Percentiles rank a stretch among this genome's conserved stretches.
phyloP scores from a whole-genome alignment of 2,797 vertebrate species.

The Spondyliosoma cantharus region DNA sequence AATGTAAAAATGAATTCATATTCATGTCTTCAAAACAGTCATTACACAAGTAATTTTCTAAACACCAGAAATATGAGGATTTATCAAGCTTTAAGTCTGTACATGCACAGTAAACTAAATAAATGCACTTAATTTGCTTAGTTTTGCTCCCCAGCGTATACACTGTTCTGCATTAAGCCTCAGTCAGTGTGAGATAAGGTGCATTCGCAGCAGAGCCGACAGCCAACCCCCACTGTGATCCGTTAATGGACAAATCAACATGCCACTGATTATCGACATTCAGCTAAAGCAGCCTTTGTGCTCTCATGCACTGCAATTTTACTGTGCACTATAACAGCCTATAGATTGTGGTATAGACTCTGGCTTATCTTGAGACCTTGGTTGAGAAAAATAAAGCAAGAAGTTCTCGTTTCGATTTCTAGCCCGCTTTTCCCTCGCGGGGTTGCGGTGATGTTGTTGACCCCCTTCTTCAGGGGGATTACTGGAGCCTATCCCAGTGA shows the following conservation, averaged over 20 bases:
- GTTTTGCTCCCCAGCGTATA: neutral
- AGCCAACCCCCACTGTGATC: constrained; percentile 1
- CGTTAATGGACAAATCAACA: constrained; percentile 10
- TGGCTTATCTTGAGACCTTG: neutral
- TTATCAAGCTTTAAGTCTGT: neutral
- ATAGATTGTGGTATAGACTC: neutral
- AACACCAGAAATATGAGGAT: neutral
- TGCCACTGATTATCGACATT: neutral
- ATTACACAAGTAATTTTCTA: neutral
- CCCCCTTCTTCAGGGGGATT: too few relatives aligned
- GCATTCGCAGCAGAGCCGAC: neutral
- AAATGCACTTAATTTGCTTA: constrained; percentile 6
- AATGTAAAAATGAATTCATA: constrained; percentile 13
- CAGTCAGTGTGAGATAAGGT: constrained; percentile 17
- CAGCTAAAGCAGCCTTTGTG: constrained; percentile 13
- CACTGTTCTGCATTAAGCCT: neutral
- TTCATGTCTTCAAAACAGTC: neutral
- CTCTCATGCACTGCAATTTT: constrained; percentile 6
- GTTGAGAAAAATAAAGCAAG: neutral
- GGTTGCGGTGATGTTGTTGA: too few relatives aligned
- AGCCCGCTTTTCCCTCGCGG: too few relatives aligned
- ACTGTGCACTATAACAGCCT: neutral
- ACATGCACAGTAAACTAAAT: neutral
- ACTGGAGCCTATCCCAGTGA: too few relatives aligned
- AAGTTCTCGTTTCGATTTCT: too few relatives aligned